Percentiles rank a stretch among this genome's conserved stretches.
Conservation (phyloP, 1,140 invertebrate genomes). For the Anastrepha ludens region DNA sequence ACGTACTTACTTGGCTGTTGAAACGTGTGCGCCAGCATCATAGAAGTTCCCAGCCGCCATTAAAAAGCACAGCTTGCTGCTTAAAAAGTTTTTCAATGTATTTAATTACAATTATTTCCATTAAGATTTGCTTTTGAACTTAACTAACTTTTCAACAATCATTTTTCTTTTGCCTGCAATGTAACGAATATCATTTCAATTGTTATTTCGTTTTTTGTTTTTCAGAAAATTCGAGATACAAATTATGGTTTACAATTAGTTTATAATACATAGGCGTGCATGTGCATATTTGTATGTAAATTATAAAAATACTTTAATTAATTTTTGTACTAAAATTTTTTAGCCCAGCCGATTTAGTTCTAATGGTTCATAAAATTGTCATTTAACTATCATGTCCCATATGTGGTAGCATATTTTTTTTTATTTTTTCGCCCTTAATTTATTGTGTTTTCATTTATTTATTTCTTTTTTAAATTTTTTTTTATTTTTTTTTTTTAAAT, state of each 20-base stretch:
- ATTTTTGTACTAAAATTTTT: constrained; percentile 27
- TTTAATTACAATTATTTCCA: neutral
- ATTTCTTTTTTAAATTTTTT: no score
- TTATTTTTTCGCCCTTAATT: no score
- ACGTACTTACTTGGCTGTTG: no score
- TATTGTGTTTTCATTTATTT: no score
- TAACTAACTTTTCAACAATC: constrained; percentile 1
- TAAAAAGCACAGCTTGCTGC: no score
- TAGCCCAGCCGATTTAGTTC: constrained; percentile 26
- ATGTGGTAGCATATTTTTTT: no score
- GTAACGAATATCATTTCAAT: neutral
- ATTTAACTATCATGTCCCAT: no score
- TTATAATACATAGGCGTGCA: neutral
- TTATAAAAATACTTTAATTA: neutral
- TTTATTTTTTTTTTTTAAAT: no score
- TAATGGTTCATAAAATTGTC: neutral
- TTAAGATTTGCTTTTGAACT: neutral
- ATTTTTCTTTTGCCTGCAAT: neutral
- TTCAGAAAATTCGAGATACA: neutral
- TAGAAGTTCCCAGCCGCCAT: no score
- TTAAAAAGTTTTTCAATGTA: neutral
- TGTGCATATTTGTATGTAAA: neutral
- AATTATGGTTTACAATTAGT: constrained; percentile 17
- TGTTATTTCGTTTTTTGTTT: neutral
- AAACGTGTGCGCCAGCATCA: no score